A percentile compares a stretch with the other conserved stretches of the same genome.
These are phyloP conservation scores for Pseudomugil tenellus DNA, from an alignment of 2,797 vertebrate species.

Conservation along the genomic window DNA sequence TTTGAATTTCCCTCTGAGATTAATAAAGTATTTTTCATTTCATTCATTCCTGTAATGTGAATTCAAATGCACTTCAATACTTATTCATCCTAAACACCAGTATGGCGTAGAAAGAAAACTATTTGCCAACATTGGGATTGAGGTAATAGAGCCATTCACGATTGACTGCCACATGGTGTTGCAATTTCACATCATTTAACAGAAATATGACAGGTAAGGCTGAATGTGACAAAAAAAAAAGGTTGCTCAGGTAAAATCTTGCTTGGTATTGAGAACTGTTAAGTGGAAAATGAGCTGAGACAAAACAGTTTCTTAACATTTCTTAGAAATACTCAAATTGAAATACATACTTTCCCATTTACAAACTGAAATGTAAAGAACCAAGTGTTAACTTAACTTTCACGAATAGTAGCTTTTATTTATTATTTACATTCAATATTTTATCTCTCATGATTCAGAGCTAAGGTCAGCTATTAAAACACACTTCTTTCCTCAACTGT, in stretches of 20 bases:
- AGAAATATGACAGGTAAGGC: not conserved
- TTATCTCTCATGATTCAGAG: not conserved
- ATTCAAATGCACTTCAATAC: no score
- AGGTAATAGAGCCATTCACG: not conserved
- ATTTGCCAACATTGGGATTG: not conserved
- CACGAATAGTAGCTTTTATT: no score
- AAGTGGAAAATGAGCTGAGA: not conserved
- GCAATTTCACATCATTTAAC: not conserved
- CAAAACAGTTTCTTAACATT: not conserved
- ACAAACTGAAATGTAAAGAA: not conserved
- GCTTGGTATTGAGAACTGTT: not conserved
- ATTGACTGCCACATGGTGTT: not conserved
- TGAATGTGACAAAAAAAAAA: not conserved
- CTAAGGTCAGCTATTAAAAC: not conserved
- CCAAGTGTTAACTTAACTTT: not conserved
- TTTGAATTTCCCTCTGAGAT: no score
- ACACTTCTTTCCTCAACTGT: not conserved
- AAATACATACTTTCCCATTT: not conserved
- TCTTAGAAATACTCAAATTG: not conserved
- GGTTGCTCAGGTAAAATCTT: not conserved
- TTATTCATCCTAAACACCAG: no score
- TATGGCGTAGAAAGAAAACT: no score
- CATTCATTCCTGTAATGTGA: no score
- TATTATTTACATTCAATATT: not conserved
- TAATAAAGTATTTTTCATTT: no score